phyloP scores from a whole-genome alignment of 2,888 invertebrate genomes.

The Acleris cristana region DNA sequence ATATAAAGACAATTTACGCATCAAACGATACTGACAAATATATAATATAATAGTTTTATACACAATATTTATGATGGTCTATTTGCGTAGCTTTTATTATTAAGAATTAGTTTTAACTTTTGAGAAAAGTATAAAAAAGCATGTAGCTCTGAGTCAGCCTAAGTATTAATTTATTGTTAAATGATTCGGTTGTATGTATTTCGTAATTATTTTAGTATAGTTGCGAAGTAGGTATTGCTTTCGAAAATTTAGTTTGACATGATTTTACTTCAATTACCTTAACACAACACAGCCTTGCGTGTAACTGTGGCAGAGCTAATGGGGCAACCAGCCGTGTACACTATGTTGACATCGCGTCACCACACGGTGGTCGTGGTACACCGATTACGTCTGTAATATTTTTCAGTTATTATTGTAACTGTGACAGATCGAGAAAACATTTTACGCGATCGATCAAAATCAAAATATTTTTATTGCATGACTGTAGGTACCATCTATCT shows the following conservation, averaged over 20 bases:
- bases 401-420: too few species aligned
- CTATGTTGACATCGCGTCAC: too few species aligned
- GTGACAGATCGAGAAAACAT: too few species aligned
- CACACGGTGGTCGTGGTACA: too few species aligned
- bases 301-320: too few species aligned
- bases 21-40: constrained; percentile 65
- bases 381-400: too few species aligned
- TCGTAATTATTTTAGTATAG: constrained; percentile 37
- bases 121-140: constrained; percentile 50
- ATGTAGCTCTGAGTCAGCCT: constrained; percentile 66
- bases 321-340: too few species aligned
- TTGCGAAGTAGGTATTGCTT: constrained; percentile 12
- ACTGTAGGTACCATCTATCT: too few species aligned
- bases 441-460: too few species aligned
- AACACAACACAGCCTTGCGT: too few species aligned
- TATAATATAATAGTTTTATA: constrained; percentile 48
- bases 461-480: too few species aligned
- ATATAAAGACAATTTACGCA: constrained; percentile 62
- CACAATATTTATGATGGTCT: constrained; percentile 60
- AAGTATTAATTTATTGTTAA: constrained; percentile 72
- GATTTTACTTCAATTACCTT: not conserved
- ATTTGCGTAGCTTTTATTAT: constrained; percentile 68
- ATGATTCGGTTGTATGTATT: constrained; percentile 48
- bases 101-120: constrained; percentile 69
- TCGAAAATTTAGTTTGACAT: constrained; percentile 1